Conservation (phyloP, 2,113 vertebrate genomes). For the Pseudopipra pipra region DNA sequence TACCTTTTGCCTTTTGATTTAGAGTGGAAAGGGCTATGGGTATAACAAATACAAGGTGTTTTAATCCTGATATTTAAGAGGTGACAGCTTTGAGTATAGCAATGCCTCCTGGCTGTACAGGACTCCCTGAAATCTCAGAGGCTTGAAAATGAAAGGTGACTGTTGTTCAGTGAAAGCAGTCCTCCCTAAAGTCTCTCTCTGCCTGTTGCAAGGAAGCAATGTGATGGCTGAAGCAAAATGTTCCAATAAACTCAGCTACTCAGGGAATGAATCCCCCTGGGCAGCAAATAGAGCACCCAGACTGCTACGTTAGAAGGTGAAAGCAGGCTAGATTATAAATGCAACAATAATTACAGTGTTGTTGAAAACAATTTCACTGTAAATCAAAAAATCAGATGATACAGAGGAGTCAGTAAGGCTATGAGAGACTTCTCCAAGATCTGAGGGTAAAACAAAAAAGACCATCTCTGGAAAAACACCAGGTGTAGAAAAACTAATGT, state of each 20-base stretch:
- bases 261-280: background rate
- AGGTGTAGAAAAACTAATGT: background rate
- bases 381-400: background rate
- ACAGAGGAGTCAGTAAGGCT: background rate
- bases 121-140: background rate
- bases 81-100: background rate
- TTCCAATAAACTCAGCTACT: background rate
- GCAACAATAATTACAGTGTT: background rate
- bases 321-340: slow-evolving; percentile 1
- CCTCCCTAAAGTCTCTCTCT: background rate
- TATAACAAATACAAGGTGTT: background rate
- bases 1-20: background rate
- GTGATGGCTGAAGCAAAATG: background rate
- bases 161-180: background rate
- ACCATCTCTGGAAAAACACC: accelerated
- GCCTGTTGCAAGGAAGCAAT: background rate
- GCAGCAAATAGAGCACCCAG: background rate
- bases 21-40: background rate
- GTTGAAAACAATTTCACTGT: background rate
- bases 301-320: background rate
- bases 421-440: background rate
- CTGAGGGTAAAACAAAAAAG: background rate
- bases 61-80: background rate
- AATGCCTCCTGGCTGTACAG: background rate
- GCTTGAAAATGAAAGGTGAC: background rate